phyloP scores from a whole-genome alignment of 2,797 vertebrate species.

The Momotus momota region DNA sequence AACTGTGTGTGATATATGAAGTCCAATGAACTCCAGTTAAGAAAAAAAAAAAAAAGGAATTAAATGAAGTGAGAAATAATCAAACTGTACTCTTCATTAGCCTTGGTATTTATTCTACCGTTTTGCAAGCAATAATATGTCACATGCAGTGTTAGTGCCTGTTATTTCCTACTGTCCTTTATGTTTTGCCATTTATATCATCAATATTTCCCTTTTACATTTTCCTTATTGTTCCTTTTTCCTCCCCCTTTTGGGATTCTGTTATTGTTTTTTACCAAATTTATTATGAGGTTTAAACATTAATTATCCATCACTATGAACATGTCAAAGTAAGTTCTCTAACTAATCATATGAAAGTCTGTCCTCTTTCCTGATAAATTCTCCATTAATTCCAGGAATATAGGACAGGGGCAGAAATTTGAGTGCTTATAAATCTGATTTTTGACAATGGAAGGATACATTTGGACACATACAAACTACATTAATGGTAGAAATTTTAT shows the following conservation, averaged over 20 bases:
- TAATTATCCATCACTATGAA: background rate
- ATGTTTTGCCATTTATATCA: background rate
- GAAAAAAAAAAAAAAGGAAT: background rate
- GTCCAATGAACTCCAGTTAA: background rate
- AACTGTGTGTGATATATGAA: background rate
- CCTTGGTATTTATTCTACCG: background rate
- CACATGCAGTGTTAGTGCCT: background rate
- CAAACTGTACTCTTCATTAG: conserved; percentile 7
- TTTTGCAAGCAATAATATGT: background rate
- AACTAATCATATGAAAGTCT: background rate
- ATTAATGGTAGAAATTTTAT: background rate
- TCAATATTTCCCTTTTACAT: background rate
- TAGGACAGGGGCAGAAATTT: background rate
- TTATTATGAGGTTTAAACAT: background rate
- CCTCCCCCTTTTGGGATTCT: background rate
- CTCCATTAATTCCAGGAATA: background rate
- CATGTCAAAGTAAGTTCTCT: background rate
- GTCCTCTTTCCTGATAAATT: background rate
- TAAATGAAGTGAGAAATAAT: conserved; percentile 27
- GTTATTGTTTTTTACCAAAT: background rate
- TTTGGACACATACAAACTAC: background rate
- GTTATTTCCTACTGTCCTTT: background rate
- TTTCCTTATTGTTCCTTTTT: background rate
- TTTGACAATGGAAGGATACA: background rate
- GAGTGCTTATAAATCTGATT: background rate